Evolutionary conservation across 2,113 vertebrate genomes (phyloP).

Genomic region (Tetrao urogallus): DNA sequence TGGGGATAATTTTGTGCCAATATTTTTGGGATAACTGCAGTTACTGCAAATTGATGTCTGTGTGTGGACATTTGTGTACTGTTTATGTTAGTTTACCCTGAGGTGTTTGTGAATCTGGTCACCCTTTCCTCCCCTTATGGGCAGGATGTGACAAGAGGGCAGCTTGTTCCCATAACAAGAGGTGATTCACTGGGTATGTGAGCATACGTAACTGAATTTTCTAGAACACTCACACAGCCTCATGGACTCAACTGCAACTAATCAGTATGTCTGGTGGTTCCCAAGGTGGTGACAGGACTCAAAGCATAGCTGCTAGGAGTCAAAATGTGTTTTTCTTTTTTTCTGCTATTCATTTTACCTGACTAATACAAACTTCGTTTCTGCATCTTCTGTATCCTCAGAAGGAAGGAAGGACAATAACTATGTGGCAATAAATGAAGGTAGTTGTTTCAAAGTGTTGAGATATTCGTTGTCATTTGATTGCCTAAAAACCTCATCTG

Average conservation of each 20-base stretch:
- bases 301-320: neutral
- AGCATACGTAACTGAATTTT: neutral
- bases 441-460: neutral
- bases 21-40: too few species aligned
- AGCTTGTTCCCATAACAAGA: neutral
- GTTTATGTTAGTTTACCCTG: too few species aligned
- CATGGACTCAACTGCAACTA: neutral
- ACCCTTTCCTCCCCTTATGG: too few species aligned
- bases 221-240: neutral
- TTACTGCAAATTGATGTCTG: too few species aligned
- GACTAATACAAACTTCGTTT: neutral
- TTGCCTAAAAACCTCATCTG: neutral
- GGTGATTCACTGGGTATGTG: rapidly evolving
- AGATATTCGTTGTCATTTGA: neutral
- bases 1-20: too few species aligned
- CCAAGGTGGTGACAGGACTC: neutral
- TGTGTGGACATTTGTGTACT: too few species aligned
- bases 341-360: neutral
- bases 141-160: neutral
- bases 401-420: neutral
- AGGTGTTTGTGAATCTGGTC: too few species aligned
- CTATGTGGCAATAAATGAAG: neutral
- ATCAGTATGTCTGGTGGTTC: neutral
- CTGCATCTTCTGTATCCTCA: neutral
- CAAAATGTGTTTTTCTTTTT: neutral